Percentiles rank a stretch among this genome's conserved stretches.
Conservation (phyloP, 2,113 vertebrate species). For the Varanus salvator region DNA sequence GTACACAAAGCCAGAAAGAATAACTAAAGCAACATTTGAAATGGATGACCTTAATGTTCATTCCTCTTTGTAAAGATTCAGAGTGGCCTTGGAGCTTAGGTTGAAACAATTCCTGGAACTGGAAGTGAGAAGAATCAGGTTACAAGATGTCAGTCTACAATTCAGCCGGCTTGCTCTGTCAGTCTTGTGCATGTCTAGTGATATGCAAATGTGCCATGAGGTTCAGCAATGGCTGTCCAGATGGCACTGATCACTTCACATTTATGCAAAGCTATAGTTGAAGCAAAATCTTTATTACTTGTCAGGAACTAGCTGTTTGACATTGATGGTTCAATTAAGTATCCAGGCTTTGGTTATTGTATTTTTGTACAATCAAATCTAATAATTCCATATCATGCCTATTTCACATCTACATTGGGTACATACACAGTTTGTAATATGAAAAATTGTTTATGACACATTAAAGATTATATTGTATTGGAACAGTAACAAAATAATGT, state of each 20-base stretch:
- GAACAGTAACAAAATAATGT: neutral
- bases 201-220: neutral
- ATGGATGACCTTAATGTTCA: neutral
- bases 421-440: neutral
- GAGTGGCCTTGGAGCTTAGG: slow-evolving; percentile 3
- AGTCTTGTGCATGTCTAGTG: neutral
- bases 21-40: slow-evolving; percentile 3
- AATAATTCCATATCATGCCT: neutral
- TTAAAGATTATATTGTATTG: neutral
- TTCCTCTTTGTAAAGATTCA: neutral
- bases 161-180: neutral
- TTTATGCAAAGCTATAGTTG: neutral
- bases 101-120: neutral
- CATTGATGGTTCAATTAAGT: slow-evolving; percentile 38
- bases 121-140: neutral
- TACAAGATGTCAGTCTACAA: neutral
- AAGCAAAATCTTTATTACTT: slow-evolving; percentile 34
- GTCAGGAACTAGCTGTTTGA: slow-evolving; percentile 15
- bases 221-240: slow-evolving; percentile 1
- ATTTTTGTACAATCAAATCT: slow-evolving; percentile 22
- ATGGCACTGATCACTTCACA: neutral
- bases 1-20: neutral
- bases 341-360: slow-evolving; percentile 5
- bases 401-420: neutral
- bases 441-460: slow-evolving; percentile 11